These are phyloP conservation scores for Chlorodrepanis virens DNA, from an alignment of 2,113 vertebrate species.

Conservation along the genomic window DNA sequence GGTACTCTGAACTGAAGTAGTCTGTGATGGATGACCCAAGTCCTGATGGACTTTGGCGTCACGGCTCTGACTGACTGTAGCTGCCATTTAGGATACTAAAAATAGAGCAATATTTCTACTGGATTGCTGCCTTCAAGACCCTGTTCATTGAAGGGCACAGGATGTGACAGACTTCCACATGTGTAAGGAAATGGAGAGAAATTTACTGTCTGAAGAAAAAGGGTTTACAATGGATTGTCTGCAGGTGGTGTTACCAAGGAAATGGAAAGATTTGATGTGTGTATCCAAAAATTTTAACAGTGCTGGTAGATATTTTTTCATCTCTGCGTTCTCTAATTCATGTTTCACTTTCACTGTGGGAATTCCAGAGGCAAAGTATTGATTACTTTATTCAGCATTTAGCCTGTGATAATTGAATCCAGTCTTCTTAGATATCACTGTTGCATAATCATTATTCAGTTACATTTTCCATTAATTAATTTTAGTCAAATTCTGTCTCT, in stretches of 20 bases:
- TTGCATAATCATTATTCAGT: neutral
- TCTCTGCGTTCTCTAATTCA: neutral
- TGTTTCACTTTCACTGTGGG: neutral
- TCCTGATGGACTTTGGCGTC: neutral
- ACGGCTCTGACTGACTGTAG: accelerated
- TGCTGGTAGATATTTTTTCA: neutral
- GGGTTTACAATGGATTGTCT: neutral
- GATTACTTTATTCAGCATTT: neutral
- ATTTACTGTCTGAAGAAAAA: neutral
- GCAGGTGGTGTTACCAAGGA: neutral
- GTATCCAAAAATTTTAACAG: neutral
- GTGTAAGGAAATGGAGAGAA: neutral
- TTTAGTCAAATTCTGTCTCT: neutral
- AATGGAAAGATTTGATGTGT: neutral
- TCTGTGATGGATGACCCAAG: neutral
- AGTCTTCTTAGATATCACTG: neutral
- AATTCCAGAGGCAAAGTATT: slow-evolving; percentile 28
- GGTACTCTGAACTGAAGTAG: neutral
- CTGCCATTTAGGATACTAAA: neutral
- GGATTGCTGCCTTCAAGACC: neutral
- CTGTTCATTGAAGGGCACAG: accelerated
- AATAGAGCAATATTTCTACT: neutral
- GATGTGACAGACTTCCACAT: neutral
- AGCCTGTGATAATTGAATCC: neutral
- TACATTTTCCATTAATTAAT: slow-evolving; percentile 28